Evolutionary conservation across 1,140 invertebrate genomes (phyloP), one percentile per base, ranked within the genome.

Genomic region (Halictus rubicundus): DNA sequence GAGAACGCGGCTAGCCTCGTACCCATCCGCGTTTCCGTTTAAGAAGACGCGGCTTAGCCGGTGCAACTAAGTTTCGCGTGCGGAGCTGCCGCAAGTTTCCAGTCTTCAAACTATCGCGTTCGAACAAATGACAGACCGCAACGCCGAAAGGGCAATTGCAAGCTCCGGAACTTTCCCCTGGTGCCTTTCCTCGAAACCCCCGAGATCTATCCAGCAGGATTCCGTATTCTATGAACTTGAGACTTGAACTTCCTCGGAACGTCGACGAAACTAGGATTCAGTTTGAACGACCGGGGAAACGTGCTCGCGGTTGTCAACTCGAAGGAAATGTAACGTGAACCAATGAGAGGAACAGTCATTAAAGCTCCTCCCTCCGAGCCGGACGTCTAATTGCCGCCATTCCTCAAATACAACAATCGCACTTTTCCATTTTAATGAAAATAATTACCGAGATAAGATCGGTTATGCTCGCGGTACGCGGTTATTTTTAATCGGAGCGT

Each of bases 351-450:
- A 49, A n/a, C n/a, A 8, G 23, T 61, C 39, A 21, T 70, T 52
- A 60, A 77, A 23, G n/a, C 42, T 14, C 8, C 71, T 64, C 60
- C 23, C 39, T 39, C 14, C 14, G 2, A 12, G 0, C 16, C 7
- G 10, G 16, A 14, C n/a, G 12, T 14, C 57, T 71, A 78, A 78
- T 71, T 71, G 46, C 32, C 42, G 39, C 21, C 25, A 57, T 52
- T 63, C 68, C 27, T 54, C 57, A 27, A 78, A 71, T 63, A 52
- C 16, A 49, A 78, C 42, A 71, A 42, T 71, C 54, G 46, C 46
- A 54, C 27, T 54, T 78, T 72, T 78, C 68, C 60, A 78, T 78
- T 71, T 71, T 64, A 64, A 72, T 78, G 52, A 78, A 63, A 71
- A 64, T 78, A 72, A 78, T 78, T 72, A 64, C 23, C 39, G 10